Evolutionary conservation across 2,888 invertebrate genomes (phyloP).

Genomic region (Glyphotaelius pellucidus): DNA sequence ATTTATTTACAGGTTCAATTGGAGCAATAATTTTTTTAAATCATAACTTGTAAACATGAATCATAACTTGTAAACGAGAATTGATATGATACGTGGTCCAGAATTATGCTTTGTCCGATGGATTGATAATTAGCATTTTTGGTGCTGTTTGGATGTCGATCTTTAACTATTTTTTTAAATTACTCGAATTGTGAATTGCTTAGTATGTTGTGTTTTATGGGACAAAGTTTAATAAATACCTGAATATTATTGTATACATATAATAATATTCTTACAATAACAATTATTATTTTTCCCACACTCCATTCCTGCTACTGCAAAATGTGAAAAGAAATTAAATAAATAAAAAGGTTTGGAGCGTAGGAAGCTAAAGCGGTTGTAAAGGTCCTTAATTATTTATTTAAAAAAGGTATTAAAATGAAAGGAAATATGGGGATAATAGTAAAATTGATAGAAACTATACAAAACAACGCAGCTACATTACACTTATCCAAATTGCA

Average conservation of each 20-base stretch:
- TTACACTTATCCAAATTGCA: conserved; percentile 69
- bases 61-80: not conserved
- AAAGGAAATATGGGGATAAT: not conserved
- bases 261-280: conserved; percentile 4
- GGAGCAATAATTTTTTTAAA: not conserved
- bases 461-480: conserved; percentile 72
- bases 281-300: conserved; percentile 6
- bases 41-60: not conserved
- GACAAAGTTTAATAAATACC: conserved; percentile 7
- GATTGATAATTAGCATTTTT: not conserved
- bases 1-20: not conserved
- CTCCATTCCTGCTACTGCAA: conserved; percentile 17
- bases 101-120: not conserved
- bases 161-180: not conserved
- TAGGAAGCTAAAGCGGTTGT: conserved; percentile 15
- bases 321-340: conserved; percentile 3
- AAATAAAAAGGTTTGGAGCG: not conserved
- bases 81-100: not conserved
- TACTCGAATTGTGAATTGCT: not conserved
- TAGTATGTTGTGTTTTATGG: not conserved
- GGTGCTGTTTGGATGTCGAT: not conserved
- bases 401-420: not conserved
- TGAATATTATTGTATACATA: conserved; percentile 32
- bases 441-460: conserved; percentile 61
- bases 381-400: not conserved